Evolutionary conservation across 2,113 vertebrate species (phyloP).

Genomic region (Charadrius vociferus): DNA sequence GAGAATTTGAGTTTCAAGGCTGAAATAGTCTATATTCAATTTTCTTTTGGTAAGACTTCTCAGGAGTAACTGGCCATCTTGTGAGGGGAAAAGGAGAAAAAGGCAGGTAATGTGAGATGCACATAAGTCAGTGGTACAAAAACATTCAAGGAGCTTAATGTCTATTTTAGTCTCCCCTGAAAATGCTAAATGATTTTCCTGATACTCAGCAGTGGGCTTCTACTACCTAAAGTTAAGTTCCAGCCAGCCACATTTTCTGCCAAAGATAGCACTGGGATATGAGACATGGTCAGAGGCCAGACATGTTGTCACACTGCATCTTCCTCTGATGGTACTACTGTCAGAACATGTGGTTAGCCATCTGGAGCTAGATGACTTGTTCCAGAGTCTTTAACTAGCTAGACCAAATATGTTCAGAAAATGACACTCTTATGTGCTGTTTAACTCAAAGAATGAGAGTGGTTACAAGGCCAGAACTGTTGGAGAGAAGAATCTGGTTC

Average conservation of each 20-base stretch:
- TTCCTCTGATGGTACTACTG: not conserved
- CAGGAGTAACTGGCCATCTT: not conserved
- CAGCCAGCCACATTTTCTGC: not conserved
- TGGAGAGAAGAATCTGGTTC: not conserved
- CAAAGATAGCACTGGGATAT: not conserved
- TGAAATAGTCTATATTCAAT: not conserved
- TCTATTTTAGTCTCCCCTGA: not conserved
- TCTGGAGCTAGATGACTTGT: not conserved
- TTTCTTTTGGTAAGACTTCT: not conserved
- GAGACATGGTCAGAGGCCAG: not conserved
- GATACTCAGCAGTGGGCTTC: not conserved
- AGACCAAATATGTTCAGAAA: not conserved
- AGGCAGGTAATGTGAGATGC: not conserved
- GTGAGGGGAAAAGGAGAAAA: not conserved
- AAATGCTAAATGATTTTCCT: not conserved
- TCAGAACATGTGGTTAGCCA: not conserved
- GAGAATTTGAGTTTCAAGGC: not conserved
- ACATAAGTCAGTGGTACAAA: not conserved
- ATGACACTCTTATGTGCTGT: too few relatives aligned
- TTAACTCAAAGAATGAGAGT: not conserved
- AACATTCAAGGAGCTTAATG: not conserved
- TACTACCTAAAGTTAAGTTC: not conserved
- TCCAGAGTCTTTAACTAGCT: not conserved
- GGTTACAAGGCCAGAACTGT: not conserved
- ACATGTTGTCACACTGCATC: not conserved